A percentile compares a stretch with the other conserved stretches of the same genome.
Evolutionary conservation across 1,140 invertebrate species (phyloP).

Genomic region (Lanistes nyassanus): DNA sequence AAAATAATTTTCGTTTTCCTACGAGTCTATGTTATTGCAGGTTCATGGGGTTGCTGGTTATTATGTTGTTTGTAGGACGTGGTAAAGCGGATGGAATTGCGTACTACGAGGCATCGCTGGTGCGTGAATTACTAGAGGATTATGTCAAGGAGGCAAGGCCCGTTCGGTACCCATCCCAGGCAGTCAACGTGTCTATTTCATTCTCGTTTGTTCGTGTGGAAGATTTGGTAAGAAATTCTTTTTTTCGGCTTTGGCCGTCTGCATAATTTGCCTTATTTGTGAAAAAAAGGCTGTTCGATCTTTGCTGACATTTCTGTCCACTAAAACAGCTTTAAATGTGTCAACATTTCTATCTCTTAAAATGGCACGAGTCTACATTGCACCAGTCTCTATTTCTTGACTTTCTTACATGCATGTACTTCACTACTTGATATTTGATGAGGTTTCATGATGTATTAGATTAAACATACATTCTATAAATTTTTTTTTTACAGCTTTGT

Average conservation of each 20-base stretch:
- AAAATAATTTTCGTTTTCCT: no score
- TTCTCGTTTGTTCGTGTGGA: constrained; percentile 34
- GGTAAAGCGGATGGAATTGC: background rate
- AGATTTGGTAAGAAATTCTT: constrained; percentile 29
- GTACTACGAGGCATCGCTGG: constrained; percentile 18
- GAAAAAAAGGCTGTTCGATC: background rate
- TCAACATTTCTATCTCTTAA: no score
- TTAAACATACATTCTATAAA: background rate
- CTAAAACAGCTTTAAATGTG: no score
- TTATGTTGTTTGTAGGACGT: constrained; percentile 16
- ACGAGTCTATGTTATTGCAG: no score
- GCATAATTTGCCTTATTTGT: no score
- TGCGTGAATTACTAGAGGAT: constrained; percentile 9
- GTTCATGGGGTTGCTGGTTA: no score
- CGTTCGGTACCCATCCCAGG: constrained; percentile 8
- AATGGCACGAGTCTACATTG: background rate
- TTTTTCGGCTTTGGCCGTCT: no score
- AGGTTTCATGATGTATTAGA: background rate
- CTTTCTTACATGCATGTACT: background rate
- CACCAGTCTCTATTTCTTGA: background rate
- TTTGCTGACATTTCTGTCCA: background rate
- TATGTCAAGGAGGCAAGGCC: constrained; percentile 34
- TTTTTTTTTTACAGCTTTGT: background rate
- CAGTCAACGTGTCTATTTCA: constrained; percentile 31
- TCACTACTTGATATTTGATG: background rate